A percentile compares a stretch with the other conserved stretches of the same genome.
phyloP scores from a whole-genome alignment of 2,888 invertebrate genomes.

The Mimachlamys varia region DNA sequence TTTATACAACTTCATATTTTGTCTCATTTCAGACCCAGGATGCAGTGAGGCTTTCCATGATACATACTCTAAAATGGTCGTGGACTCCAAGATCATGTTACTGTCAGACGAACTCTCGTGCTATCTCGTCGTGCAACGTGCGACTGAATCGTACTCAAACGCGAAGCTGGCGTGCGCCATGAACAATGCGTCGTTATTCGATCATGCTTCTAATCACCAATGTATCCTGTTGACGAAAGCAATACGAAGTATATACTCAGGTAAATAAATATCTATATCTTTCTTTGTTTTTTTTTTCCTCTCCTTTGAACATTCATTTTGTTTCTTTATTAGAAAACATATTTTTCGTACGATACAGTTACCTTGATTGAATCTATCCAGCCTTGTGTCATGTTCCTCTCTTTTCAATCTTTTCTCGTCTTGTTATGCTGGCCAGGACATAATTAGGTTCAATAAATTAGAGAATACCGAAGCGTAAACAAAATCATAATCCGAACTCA shows the following conservation, averaged over 20 bases:
- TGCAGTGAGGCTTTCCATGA: background rate
- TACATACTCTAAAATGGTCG: background rate
- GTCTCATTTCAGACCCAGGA: background rate
- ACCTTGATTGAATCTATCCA: too few relatives aligned
- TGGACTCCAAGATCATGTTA: background rate
- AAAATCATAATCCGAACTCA: too few relatives aligned
- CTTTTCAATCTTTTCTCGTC: too few relatives aligned
- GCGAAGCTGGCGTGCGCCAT: background rate
- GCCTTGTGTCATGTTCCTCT: too few relatives aligned
- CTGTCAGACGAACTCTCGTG: background rate
- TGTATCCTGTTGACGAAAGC: background rate
- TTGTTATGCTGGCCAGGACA: too few relatives aligned
- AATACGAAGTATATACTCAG: slow-evolving; percentile 14
- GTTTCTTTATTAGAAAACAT: too few relatives aligned
- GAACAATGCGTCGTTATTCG: background rate
- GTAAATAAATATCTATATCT: background rate
- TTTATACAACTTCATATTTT: background rate
- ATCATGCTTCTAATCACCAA: background rate
- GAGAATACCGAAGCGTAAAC: too few relatives aligned
- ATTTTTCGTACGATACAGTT: too few relatives aligned
- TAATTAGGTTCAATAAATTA: too few relatives aligned
- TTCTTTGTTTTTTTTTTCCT: too few relatives aligned
- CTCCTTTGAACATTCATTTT: too few relatives aligned
- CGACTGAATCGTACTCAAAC: background rate
- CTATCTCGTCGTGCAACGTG: background rate